These are phyloP conservation scores for Notoglanidium macrostoma DNA, from an alignment of 2,797 vertebrate species.

Conservation along the genomic window DNA sequence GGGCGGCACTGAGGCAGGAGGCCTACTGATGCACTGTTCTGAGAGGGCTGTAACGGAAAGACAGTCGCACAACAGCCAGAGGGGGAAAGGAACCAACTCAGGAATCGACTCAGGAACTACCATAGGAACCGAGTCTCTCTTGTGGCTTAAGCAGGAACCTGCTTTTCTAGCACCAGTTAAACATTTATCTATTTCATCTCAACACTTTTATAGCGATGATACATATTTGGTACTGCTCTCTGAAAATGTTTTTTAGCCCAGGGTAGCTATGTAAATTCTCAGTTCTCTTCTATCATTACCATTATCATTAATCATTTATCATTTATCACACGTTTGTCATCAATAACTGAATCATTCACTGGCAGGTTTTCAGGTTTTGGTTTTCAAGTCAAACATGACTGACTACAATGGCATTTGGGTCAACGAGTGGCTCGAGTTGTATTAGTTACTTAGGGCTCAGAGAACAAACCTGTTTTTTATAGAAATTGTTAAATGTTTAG, in stretches of 20 bases:
- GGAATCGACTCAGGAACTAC: background rate
- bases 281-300: background rate
- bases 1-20: constrained; percentile 35
- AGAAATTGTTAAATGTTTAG: background rate
- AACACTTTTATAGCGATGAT: background rate
- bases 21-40: background rate
- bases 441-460: background rate
- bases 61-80: background rate
- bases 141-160: background rate
- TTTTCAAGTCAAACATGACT: background rate
- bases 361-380: background rate
- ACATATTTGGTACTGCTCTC: background rate
- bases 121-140: background rate
- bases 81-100: background rate
- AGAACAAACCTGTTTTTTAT: background rate
- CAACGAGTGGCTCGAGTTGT: background rate
- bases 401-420: background rate
- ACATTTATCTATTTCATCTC: background rate
- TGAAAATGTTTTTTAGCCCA: background rate
- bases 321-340: too few relatives aligned
- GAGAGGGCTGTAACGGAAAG: background rate
- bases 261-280: background rate
- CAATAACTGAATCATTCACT: background rate
- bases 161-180: background rate
- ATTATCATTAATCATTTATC: background rate